phyloP scores from a whole-genome alignment of 1,140 invertebrate species.

The Aethina tumida region DNA sequence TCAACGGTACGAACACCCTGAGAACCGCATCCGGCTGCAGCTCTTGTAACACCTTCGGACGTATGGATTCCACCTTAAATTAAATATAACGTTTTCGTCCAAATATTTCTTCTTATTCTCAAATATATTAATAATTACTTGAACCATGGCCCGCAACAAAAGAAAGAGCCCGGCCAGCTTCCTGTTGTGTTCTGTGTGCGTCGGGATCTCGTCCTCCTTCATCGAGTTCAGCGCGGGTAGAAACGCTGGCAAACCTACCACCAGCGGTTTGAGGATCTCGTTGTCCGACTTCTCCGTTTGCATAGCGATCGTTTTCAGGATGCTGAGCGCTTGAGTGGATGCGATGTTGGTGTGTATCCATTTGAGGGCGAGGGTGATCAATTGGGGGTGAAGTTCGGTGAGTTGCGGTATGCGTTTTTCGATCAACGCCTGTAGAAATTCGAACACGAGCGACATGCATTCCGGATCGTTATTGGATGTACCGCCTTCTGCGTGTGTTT shows the following conservation, averaged over 20 bases:
- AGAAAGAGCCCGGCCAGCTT: conserved; percentile 37
- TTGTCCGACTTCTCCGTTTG: conserved; percentile 19
- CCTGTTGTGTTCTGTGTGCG: conserved; percentile 20
- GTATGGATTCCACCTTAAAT: too few relatives aligned
- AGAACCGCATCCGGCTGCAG: conserved; percentile 14
- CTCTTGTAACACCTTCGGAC: conserved; percentile 24
- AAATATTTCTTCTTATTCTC: too few relatives aligned
- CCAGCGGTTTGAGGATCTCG: conserved; percentile 18
- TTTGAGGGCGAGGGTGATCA: conserved; percentile 37
- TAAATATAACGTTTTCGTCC: too few relatives aligned
- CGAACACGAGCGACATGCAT: conserved; percentile 39
- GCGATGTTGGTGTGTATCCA: conserved; percentile 35
- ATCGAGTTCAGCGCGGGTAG: conserved; percentile 18
- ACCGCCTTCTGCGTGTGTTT: conserved; percentile 4
- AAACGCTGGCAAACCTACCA: conserved; percentile 23
- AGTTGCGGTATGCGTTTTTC: conserved; percentile 36
- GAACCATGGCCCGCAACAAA: conserved; percentile 39
- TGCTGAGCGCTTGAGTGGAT: conserved; percentile 23
- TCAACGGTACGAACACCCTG: conserved; percentile 21
- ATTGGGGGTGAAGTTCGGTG: conserved; percentile 33
- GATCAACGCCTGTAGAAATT: conserved; percentile 42
- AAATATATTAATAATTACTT: too few relatives aligned
- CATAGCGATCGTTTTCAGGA: conserved; percentile 25
- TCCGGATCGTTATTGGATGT: conserved; percentile 34
- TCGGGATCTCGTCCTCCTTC: conserved; percentile 16